Evolutionary conservation across 2,888 invertebrate species (phyloP), one percentile per base, ranked within the genome.

Genomic region (Ophioninae sp.): DNA sequence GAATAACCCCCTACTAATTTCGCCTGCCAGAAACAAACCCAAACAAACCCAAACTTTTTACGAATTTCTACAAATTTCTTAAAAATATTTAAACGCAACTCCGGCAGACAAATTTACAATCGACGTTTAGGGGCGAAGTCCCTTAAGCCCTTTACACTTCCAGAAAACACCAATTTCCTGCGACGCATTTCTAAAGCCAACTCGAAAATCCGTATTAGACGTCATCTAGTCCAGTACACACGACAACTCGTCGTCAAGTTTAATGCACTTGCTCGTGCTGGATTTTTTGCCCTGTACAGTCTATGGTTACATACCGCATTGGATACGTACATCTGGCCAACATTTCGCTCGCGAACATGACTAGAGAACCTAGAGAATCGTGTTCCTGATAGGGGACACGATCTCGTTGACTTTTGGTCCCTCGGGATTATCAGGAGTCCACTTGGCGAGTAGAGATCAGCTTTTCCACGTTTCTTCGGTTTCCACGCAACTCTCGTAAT

Each of bases 391-490:
- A 51, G 68, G 56, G 59, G 41, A 71, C 17, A 23, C 17, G 6
- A 5, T 23, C 68, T 23, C 51, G 39, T 37, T 79, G 79, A 79
- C 67, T 79, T 51, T 0, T 67, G 71, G 79, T 82, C 85, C 76
- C 84, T 39, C 10, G 85, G 82, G 84, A 85, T 74, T 72, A 75
- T 79, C 73, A 74, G 58, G 71, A 77, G 64, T 82, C 79, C 84
- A 64, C 56, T 13, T 65, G 79, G 84, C 75, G 79, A 84, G 79
- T 79, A 84, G 44, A 64, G 22, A 79, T 73, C 78, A 64, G 67
- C 73, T 82, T 84, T 79, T 79, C 79, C 81, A 73, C 84, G 82
- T 84, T 77, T 84, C 84, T 79, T 81, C 81, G 84, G 72, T 82
- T 84, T 82, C 82, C 72, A 17, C 59, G 59, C 39, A 65, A 51